Base-by-base conservation (phyloP, 2,888 invertebrate genomes). In the Apamea crenata region DNA sequence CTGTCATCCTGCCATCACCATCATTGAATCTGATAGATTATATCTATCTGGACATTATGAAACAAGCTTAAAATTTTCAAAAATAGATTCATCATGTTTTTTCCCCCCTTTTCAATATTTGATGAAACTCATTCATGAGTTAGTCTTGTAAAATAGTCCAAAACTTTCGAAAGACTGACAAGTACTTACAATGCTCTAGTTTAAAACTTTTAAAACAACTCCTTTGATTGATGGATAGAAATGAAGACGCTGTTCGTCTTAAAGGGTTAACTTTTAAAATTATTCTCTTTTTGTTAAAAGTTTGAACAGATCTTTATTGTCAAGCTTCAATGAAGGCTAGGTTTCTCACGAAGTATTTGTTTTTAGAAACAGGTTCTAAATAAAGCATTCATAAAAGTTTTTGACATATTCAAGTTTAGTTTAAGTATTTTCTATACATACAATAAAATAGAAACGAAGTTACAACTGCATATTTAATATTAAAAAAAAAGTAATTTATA, bases 191-290 rank as follows among this genome's bases (percentile, higher is more conserved):
- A 66, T 50, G 32, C 8, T 86, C 65, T 74, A 67, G 44, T 81
- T 67, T 36, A 44, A 67, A 85, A 69, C 25, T 50, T 59, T 68
- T 85, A n/a, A 61, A 72, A 74, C 67, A 68, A 56, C 36, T 47
- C 50, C 10, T 44, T 75, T 82, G 86, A 86, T 83, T 82, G 84
- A 84, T 84, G 61, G 63, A 53, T 63, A 59, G 18, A 67, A 67
- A 56, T 73, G 72, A 61, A 44, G 50, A 75, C 36, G 53, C 40
- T 47, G 56, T 29, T 65, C 59, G 36, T 74, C 40, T 16, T 25
- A 53, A 67, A 63, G 53, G 68, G 82, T 79, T 67, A 70, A 79
- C 69, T 84, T 84, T 80, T 83, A 32, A 86, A 86, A 86, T 84
- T 50, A 86, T 61, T 75, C n/a, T 69, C 61, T 70, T 76, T 84